phyloP scores from a whole-genome alignment of 2,113 vertebrate species.

The Thalassoma bifasciatum region DNA sequence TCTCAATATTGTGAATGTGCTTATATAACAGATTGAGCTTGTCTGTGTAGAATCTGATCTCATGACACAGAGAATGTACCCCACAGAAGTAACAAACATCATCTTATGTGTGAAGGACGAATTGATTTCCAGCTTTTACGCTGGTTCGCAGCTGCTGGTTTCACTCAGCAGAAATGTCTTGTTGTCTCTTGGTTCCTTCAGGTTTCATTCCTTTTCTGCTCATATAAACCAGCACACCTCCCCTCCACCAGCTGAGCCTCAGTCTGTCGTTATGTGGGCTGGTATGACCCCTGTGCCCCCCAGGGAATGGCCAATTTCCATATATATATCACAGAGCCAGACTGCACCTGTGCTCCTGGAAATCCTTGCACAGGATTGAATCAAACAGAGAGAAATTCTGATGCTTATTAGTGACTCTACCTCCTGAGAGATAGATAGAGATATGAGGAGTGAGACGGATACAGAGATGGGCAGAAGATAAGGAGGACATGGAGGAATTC shows the following conservation, averaged over 20 bases:
- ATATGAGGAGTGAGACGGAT: not conserved
- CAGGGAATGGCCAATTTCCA: conserved; percentile 68
- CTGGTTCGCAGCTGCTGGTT: conserved; percentile 1
- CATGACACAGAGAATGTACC: conserved; percentile 20
- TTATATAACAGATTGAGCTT: conserved; percentile 13
- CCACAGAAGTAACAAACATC: not conserved
- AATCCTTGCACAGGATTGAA: conserved; percentile 37
- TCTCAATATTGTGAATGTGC: not conserved
- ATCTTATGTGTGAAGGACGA: not conserved
- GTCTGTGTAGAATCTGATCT: conserved; percentile 8
- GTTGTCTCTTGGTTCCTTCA: not conserved
- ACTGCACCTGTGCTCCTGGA: conserved; percentile 72
- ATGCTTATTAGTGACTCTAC: conserved; percentile 59
- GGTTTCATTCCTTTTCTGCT: not conserved
- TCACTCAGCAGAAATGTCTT: conserved; percentile 13
- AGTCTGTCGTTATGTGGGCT: conserved; percentile 26
- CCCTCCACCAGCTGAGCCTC: conserved; percentile 47
- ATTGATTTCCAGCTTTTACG: conserved; percentile 4
- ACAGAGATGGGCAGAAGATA: conserved; percentile 3
- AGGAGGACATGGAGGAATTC: conserved; percentile 7
- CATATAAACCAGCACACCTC: conserved; percentile 3
- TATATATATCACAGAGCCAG: conserved; percentile 59
- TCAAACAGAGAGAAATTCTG: conserved; percentile 60
- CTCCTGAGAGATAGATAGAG: conserved; percentile 39
- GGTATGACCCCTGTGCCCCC: conserved; percentile 45